Percentiles rank a stretch among this genome's conserved stretches.
Evolutionary conservation across 2,888 invertebrate genomes (phyloP).

Genomic region (Tetheella fluctuosa): DNA sequence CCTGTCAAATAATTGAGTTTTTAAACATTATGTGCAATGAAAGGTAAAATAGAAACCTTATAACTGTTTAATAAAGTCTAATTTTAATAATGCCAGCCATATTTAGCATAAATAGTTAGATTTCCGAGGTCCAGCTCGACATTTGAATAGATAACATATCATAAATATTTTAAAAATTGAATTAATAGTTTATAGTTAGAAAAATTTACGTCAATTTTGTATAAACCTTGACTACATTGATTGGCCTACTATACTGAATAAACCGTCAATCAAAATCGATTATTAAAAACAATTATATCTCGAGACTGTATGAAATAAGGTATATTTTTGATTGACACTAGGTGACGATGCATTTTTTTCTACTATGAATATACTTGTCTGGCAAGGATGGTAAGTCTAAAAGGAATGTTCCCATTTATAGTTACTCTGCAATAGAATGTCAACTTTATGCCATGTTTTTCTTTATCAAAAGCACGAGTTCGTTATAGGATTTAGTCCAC

Average conservation of each 20-base stretch:
- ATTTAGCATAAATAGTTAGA: neutral
- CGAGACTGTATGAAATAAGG: too few species aligned
- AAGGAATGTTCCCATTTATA: too few species aligned
- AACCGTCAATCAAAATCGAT: too few species aligned
- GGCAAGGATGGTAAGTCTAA: too few species aligned
- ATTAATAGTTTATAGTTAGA: conserved; percentile 42
- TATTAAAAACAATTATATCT: too few species aligned
- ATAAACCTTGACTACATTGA: conserved; percentile 18
- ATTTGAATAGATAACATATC: conserved; percentile 74
- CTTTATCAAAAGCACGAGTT: too few species aligned
- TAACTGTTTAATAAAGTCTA: neutral
- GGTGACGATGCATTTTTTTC: too few species aligned
- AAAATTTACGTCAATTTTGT: conserved; percentile 38
- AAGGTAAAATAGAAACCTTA: neutral
- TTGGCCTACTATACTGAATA: conserved; percentile 1
- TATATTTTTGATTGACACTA: too few species aligned
- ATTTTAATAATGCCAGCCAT: neutral
- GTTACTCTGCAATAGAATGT: too few species aligned
- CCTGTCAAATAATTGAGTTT: neutral
- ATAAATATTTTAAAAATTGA: conserved; percentile 40
- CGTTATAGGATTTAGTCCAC: too few species aligned
- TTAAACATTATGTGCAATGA: neutral
- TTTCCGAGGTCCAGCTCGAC: conserved; percentile 4
- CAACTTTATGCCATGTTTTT: too few species aligned
- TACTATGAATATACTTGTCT: too few species aligned